Evolutionary conservation across 64 coral and sea anemone genomes (phyloP).

Genomic region (Orbicella faveolata): DNA sequence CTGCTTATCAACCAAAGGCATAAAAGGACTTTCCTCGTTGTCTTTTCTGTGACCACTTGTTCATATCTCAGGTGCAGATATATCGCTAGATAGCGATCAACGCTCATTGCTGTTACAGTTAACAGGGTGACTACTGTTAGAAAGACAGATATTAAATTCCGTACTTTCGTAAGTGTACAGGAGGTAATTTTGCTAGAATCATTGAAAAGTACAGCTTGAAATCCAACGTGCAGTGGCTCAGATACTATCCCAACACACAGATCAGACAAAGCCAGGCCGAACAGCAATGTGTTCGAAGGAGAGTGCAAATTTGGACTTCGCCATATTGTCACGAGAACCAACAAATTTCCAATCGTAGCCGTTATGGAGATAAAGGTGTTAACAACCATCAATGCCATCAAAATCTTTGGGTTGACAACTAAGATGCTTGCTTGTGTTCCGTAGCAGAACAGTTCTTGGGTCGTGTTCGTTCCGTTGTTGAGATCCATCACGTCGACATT

Average conservation of each 20-base stretch:
- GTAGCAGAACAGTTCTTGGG: background rate
- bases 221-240: background rate
- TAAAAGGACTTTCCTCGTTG: background rate
- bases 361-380: background rate
- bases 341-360: background rate
- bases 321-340: conserved; percentile 8
- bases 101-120: background rate
- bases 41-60: background rate
- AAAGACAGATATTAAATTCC: background rate
- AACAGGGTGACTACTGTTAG: background rate
- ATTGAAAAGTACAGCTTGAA: background rate
- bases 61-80: background rate
- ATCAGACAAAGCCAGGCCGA: conserved; percentile 25
- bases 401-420: background rate
- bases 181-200: background rate
- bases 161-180: background rate
- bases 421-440: background rate
- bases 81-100: background rate
- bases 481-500: background rate
- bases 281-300: background rate
- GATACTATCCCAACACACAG: background rate
- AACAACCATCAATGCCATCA: background rate
- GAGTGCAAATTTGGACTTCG: background rate
- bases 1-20: background rate
- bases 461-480: background rate